Evolutionary conservation across 64 coral and sea anemone species (phyloP), one percentile per base, ranked within the genome.

Genomic region (Astreopora myriophthalma): DNA sequence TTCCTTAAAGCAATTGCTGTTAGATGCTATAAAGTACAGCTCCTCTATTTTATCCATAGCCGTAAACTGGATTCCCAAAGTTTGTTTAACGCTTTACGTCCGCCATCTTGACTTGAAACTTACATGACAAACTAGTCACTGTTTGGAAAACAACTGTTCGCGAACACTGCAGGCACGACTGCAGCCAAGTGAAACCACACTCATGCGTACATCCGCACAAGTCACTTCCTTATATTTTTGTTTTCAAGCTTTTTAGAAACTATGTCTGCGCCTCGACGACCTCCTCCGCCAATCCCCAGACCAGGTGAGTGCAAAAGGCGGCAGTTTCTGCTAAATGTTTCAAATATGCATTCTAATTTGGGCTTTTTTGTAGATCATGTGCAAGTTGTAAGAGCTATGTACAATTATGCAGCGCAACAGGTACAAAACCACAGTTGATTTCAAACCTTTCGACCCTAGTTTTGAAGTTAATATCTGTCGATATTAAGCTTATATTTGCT

Each of bases 381-480:
- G 5, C 95, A 97, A 80, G 95, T 97, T 57, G 95, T 97, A 0
- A 87, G 96, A 78, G 96, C 96, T 1, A 39, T 52, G 20, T 98
- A 52, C 84, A 98, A 98, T 72, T 98, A 98, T 61, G 92, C 88
- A 30, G 96, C 96, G 17, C 88, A 92, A 65, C 96, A 98, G 89
- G 96, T 98, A 61, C 34, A 11, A 30, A 88, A 25, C 11, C 27
- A 39, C 17, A 40, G 34, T 90, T 38, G 20, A 40, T 13, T 16
- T 61, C 34, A 26, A 39, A 76, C 11, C 71, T 16, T 19, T 13
- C 27, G 57, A 74, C 75, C 37, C 23, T 33, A 13, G 49, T 55
- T 55, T 55, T 16, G 49, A 55, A 16, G 11, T 55, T 19, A 16
- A 3, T 55, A 55, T 3, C 3, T 3, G 12, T 55, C 49, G 49